A percentile compares a stretch with the other conserved stretches of the same genome.
These are phyloP conservation scores for Melitaea cinxia DNA, from an alignment of 1,140 invertebrate species.

Conservation along the genomic window DNA sequence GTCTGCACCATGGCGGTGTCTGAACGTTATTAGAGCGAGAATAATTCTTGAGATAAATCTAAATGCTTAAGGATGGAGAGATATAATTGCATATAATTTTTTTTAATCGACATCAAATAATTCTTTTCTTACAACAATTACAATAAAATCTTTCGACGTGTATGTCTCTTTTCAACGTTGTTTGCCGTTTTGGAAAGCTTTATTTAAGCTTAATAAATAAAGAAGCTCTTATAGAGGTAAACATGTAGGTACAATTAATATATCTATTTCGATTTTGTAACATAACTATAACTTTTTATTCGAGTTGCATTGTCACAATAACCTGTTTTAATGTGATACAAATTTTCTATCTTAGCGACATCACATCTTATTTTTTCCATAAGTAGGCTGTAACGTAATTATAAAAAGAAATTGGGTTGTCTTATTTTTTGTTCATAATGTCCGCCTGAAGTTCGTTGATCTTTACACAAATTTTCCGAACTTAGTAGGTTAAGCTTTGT, in stretches of 20 bases:
- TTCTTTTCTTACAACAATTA: too few relatives aligned
- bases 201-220: too few relatives aligned
- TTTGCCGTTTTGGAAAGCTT: too few relatives aligned
- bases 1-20: slow-evolving; percentile 31
- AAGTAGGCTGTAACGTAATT: slow-evolving; percentile 72
- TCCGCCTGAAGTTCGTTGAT: slow-evolving; percentile 47
- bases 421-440: slow-evolving; percentile 47
- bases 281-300: background rate
- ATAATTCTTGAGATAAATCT: slow-evolving; percentile 34
- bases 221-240: too few relatives aligned
- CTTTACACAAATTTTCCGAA: slow-evolving; percentile 29
- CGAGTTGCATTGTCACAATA: slow-evolving; percentile 10
- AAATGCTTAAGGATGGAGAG: background rate
- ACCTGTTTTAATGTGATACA: slow-evolving; percentile 8
- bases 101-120: background rate
- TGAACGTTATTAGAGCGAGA: slow-evolving; percentile 61
- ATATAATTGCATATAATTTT: background rate
- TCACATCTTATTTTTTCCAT: slow-evolving; percentile 3
- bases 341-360: slow-evolving; percentile 27
- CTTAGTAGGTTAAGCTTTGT: background rate
- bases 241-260: too few relatives aligned
- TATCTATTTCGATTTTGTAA: too few relatives aligned
- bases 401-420: slow-evolving; percentile 70
- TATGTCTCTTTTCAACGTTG: too few relatives aligned
- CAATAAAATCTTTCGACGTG: too few relatives aligned